Conservation (phyloP, 2,113 vertebrate genomes). For the Sinocyclocheilus anshuiensis region DNA sequence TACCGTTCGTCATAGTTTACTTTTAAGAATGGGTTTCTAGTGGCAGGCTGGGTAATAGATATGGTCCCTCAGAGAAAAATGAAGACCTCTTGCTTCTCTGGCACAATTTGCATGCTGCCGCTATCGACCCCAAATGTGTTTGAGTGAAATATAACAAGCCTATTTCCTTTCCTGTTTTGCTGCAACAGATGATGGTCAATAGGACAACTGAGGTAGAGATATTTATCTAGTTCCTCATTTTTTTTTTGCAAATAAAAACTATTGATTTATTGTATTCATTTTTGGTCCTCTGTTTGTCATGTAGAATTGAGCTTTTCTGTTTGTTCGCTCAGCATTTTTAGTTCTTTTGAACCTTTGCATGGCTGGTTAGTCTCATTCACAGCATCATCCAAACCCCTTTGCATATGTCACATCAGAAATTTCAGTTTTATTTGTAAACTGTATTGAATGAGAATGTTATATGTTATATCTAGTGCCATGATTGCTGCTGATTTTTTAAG, state of each 20-base stretch:
- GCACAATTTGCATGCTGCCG: slow-evolving; percentile 8
- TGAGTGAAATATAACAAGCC: slow-evolving; percentile 60
- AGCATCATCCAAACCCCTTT: slow-evolving; percentile 8
- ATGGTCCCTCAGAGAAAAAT: slow-evolving; percentile 13
- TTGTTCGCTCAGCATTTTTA: not conserved
- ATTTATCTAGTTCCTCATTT: slow-evolving; percentile 52
- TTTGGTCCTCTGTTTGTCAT: not conserved
- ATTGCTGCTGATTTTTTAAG: slow-evolving; percentile 30
- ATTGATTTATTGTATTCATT: slow-evolving; percentile 12
- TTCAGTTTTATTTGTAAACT: slow-evolving; percentile 8
- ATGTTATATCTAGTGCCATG: not conserved
- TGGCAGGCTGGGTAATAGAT: not conserved
- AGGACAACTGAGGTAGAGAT: slow-evolving; percentile 97
- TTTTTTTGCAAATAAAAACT: slow-evolving; percentile 26
- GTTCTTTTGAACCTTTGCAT: slow-evolving; percentile 22
- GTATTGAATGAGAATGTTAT: not conserved
- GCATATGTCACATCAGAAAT: not conserved
- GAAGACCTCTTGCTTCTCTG: slow-evolving; percentile 6
- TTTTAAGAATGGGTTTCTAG: not conserved
- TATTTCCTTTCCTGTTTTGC: slow-evolving; percentile 73
- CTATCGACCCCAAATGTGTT: slow-evolving; percentile 10
- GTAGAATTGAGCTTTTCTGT: not conserved
- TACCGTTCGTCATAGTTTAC: not conserved
- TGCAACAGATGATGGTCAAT: slow-evolving; percentile 99
- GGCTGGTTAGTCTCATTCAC: not conserved